Percentiles rank a stretch among this genome's conserved stretches.
These are phyloP conservation scores for Plagodis dolabraria DNA, from an alignment of 2,888 invertebrate genomes.

Conservation along the genomic window DNA sequence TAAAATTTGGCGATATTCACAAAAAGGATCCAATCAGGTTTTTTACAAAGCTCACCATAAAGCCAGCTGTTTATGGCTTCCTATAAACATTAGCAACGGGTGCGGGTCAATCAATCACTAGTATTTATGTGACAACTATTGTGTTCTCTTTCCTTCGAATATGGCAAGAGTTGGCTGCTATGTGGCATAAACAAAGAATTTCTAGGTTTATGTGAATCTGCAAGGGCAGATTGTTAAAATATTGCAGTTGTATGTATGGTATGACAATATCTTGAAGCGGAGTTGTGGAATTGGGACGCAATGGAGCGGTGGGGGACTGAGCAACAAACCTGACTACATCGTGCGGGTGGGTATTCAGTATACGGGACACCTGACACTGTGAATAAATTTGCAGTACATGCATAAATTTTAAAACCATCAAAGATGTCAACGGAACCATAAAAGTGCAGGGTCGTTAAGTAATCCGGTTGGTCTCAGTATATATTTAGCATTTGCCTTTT, in stretches of 20 bases:
- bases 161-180: conserved; percentile 49
- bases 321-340: conserved; percentile 51
- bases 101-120: conserved; percentile 82
- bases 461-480: neutral
- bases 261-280: conserved; percentile 43
- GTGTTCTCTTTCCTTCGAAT: conserved; percentile 62
- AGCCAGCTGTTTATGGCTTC: conserved; percentile 80
- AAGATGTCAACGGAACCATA: conserved; percentile 67
- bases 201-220: conserved; percentile 27
- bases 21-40: conserved; percentile 38
- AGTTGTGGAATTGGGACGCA: conserved; percentile 43
- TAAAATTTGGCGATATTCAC: conserved; percentile 53
- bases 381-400: conserved; percentile 76
- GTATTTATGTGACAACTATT: conserved; percentile 79
- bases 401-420: conserved; percentile 65
- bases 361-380: conserved; percentile 71
- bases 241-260: conserved; percentile 46
- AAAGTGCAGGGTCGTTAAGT: conserved; percentile 39
- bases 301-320: conserved; percentile 44
- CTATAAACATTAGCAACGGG: conserved; percentile 75
- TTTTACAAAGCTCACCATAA: conserved; percentile 46
- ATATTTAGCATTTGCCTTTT: neutral
- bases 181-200: conserved; percentile 55
- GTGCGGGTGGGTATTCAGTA: conserved; percentile 56
- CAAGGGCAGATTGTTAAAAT: conserved; percentile 42